Base-by-base conservation (phyloP, 2,888 invertebrate genomes). In the Vanessa cardui region DNA sequence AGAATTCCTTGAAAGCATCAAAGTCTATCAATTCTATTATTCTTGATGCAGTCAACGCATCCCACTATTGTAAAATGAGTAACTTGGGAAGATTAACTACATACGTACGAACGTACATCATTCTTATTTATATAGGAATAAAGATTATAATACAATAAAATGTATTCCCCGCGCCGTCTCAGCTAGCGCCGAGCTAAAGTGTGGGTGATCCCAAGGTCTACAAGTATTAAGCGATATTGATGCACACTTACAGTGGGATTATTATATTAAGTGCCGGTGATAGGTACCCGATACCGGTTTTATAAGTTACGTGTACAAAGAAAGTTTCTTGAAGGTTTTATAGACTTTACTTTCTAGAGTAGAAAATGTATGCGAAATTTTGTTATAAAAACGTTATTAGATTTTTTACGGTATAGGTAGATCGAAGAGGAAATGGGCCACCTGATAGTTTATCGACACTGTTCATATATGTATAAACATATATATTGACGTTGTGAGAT, bases 161-260 rank as follows among this genome's bases (percentile, higher is more conserved):
- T 54, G 58, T 21, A 33, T 47, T 54, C 54, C 39, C 33, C 62
- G 47, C 46, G 47, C 26, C 59, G 46, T 68, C 64, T 70, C 62
- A 58, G 58, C 62, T 64, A 62, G 66, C 64, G 58, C 52, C 39
- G 49, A 63, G 50, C 50, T 69, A 62, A 65, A 69, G 72, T 70
- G 72, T 70, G 67, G 72, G 72, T 72, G 72, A 72, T 72, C 65
- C 72, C 75, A 74, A 74, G 74, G 75, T 72, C 73, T 73, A 72
- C 70, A 64, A 73, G 68, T 74, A 62, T 69, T 66, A 66, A 69
- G 66, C 69, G 62, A 58, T 68, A 71, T 68, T 64, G 69, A 72
- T 74, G 71, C 69, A 68, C 66, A 71, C 68, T 68, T 67, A 69
- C 67, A 62, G 66, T 63, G 64, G 67, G 72, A 72, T 72, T 72